These are phyloP conservation scores for Bombus impatiens DNA, from an alignment of 1,140 invertebrate species.

Conservation along the genomic window DNA sequence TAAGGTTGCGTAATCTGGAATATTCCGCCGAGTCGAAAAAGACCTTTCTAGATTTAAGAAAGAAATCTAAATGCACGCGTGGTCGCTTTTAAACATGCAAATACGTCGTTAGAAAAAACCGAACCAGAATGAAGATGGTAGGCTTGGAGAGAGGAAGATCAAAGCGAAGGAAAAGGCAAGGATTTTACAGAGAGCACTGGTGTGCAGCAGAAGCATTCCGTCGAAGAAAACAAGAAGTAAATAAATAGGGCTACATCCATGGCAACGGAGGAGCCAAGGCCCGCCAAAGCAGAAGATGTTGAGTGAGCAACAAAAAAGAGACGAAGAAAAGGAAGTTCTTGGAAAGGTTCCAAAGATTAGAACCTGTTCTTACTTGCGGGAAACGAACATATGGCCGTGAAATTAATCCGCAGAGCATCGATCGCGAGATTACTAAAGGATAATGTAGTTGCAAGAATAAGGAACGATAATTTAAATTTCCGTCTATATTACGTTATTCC, in stretches of 20 bases:
- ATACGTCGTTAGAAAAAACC: neutral
- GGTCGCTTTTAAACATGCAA: neutral
- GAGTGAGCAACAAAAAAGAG: neutral
- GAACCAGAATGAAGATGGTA: neutral
- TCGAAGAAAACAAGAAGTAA: conserved; percentile 36
- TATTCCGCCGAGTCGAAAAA: too few relatives aligned
- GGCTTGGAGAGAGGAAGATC: neutral
- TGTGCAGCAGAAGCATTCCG: conserved; percentile 3
- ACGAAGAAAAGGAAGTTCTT: conserved; percentile 23
- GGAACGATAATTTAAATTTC: too few relatives aligned
- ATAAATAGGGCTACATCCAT: conserved; percentile 37
- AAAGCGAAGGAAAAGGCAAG: neutral
- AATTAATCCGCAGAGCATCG: neutral
- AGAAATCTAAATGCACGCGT: neutral
- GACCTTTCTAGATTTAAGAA: too few relatives aligned
- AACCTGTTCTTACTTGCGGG: conserved; percentile 38
- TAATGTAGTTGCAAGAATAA: too few relatives aligned
- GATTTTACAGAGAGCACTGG: too few relatives aligned
- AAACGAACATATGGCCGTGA: conserved; percentile 5
- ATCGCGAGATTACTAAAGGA: neutral
- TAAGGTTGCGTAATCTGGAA: too few relatives aligned
- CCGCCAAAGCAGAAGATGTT: neutral
- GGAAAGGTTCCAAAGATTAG: conserved; percentile 55
- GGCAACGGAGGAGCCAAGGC: conserved; percentile 11
- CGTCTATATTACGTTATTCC: too few relatives aligned